Base-by-base conservation (phyloP, 2,888 invertebrate genomes). In the Yponomeuta evonymella region DNA sequence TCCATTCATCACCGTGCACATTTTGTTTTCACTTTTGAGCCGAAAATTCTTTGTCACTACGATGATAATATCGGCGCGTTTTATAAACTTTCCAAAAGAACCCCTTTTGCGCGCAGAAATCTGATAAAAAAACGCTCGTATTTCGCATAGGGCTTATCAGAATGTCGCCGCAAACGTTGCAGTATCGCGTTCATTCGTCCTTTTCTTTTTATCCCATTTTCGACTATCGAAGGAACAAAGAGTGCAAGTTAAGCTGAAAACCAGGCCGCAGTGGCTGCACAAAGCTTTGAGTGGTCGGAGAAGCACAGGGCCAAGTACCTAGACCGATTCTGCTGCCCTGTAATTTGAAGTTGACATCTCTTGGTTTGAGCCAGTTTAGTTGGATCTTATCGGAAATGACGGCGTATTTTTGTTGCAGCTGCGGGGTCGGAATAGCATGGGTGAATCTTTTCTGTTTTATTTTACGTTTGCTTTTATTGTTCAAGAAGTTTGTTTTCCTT, bases 331-430 rank as follows among this genome's bases (percentile, higher is more conserved):
- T 76, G 75, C 79, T 74, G 77, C 82, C 82, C 84, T 87, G 84
- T 87, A 86, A 87, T 88, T 88, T 86, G 78, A 76, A 83, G 83
- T 83, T 83, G 81, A 83, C 82, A 79, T 80, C 77, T 79, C 77
- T 77, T 70, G 68, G 51, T 71, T 72, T 72, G 74, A 75, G 75
- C 74, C 72, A 73, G 72, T 75, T 75, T 75, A 72, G 71, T 74
- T 75, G 74, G 74, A 72, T 70, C 74, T 74, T 73, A 76, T 74
- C 73, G 75, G 75, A 73, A 77, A 75, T 73, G 72, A 70, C 65
- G 72, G 72, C 72, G 73, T 75, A 74, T 76, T 78, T 77, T 77
- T 76, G 76, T 75, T 43, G 43, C 43, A 43, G 43, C 33, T 33
- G 33, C 43, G 74, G 71, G 72, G 68, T 75, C 73, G 73, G 72